These are phyloP conservation scores for Drosophila pandora DNA, from an alignment of 1,140 invertebrate species.

Conservation along the genomic window DNA sequence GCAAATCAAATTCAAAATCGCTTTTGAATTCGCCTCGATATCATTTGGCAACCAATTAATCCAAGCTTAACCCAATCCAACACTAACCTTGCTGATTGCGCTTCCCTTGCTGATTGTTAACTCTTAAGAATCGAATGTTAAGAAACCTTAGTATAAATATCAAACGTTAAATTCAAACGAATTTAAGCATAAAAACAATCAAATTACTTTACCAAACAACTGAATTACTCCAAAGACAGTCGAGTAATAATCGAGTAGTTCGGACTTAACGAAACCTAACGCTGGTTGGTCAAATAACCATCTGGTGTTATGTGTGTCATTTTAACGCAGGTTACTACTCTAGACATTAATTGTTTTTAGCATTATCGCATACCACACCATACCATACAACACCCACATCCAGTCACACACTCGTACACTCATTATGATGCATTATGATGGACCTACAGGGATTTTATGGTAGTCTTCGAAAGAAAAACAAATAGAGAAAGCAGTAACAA, in stretches of 20 bases:
- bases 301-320: constrained; percentile 41
- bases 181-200: constrained; percentile 82
- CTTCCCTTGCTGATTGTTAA: constrained; percentile 59
- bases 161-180: constrained; percentile 78
- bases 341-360: constrained; percentile 49
- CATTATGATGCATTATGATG: constrained; percentile 47
- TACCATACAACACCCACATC: constrained; percentile 19
- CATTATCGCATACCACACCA: constrained; percentile 41
- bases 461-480: constrained; percentile 67
- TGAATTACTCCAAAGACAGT: constrained; percentile 53
- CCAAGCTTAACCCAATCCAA: constrained; percentile 40
- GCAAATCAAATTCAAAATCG: constrained; percentile 30
- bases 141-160: constrained; percentile 67
- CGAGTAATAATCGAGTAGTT: constrained; percentile 25
- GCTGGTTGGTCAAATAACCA: background rate
- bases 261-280: constrained; percentile 17
- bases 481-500: constrained; percentile 44
- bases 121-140: constrained; percentile 28
- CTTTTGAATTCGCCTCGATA: constrained; percentile 34
- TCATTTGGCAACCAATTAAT: constrained; percentile 33
- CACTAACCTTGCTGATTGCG: constrained; percentile 31
- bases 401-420: background rate
- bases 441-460: constrained; percentile 83
- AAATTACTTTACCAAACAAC: constrained; percentile 73
- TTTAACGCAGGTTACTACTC: constrained; percentile 40